Evolutionary conservation across 1,140 invertebrate genomes (phyloP), one percentile per base, ranked within the genome.

Genomic region (Drosophila carrolli): DNA sequence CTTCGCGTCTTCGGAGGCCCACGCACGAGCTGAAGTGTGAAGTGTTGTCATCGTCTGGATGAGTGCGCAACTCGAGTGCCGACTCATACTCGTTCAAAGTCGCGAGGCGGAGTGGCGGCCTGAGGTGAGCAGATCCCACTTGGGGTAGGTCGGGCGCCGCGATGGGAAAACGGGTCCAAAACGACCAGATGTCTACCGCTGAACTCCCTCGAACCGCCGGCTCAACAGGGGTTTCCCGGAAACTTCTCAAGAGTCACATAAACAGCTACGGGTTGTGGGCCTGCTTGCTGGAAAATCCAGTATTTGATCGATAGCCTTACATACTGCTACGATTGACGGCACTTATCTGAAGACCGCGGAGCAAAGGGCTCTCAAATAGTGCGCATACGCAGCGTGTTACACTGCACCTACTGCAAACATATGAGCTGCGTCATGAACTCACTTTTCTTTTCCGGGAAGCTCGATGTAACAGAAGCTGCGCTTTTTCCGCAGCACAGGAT

Each of bases 361-460:
- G n/a, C 41, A 43, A 4, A 7, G 14, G 9, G 14, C 14, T 7
- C 0, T 32, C 50, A 38, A 43, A 51, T 19, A 46, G 57, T 46
- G 32, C 61, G 38, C 48, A 72, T 66, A 57, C 48, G 70, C 47
- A 55, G 37, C 32, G 40, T 47, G 11, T 16, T n/a, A 37, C 48
- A 5, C 44, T 6, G 35, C 35, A 3, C 6, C 11, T 32, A 32
- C 23, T 23, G 23, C 23, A 23, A 23, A 4, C 23, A 4, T 13
- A 14, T 1, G 6, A 38, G 40, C 35, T 38, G 16, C 11, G 35
- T 14, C 5, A 5, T 53, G 11, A 61, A 85, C 81, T 85, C 65
- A 85, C 81, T 51, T 76, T 84, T 62, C 4, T 55, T 44, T 41
- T 44, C 8, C n/a, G 19, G 37, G 35, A 43, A 59, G 40, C 23